These are phyloP conservation scores for Elegia similella DNA, from an alignment of 2,888 invertebrate genomes.

Conservation along the genomic window DNA sequence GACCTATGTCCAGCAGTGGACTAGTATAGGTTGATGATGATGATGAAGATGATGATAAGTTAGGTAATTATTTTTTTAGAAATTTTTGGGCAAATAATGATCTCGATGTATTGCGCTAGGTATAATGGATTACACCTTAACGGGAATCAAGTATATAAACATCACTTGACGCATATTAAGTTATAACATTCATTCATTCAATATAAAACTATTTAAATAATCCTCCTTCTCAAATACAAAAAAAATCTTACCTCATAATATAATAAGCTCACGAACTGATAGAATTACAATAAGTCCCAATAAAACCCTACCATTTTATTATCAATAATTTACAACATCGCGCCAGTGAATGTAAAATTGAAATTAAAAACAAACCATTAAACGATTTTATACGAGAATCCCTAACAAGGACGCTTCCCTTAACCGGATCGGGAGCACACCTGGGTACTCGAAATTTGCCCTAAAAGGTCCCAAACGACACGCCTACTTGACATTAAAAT, in stretches of 20 bases:
- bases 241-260: slow-evolving; percentile 41
- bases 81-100: too few relatives aligned
- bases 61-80: too few relatives aligned
- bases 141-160: too few relatives aligned
- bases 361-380: slow-evolving; percentile 82
- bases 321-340: slow-evolving; percentile 70
- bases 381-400: slow-evolving; percentile 78
- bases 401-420: slow-evolving; percentile 80
- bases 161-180: too few relatives aligned
- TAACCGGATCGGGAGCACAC: slow-evolving; percentile 82
- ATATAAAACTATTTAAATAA: slow-evolving; percentile 26
- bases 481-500: slow-evolving; percentile 30
- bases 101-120: too few relatives aligned
- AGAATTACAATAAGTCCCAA: slow-evolving; percentile 59
- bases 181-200: not conserved
- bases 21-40: too few relatives aligned
- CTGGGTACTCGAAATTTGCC: slow-evolving; percentile 79
- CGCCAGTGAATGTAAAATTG: slow-evolving; percentile 70
- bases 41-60: too few relatives aligned
- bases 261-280: slow-evolving; percentile 43
- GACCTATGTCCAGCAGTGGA: too few relatives aligned
- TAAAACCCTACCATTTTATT: slow-evolving; percentile 64
- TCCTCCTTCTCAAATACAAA: slow-evolving; percentile 44
- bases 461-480: slow-evolving; percentile 80
- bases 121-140: too few relatives aligned